Evolutionary conservation across 53 echinoderm and acorn worm species (phyloP).

Genomic region (Hippasteria phrygiana): DNA sequence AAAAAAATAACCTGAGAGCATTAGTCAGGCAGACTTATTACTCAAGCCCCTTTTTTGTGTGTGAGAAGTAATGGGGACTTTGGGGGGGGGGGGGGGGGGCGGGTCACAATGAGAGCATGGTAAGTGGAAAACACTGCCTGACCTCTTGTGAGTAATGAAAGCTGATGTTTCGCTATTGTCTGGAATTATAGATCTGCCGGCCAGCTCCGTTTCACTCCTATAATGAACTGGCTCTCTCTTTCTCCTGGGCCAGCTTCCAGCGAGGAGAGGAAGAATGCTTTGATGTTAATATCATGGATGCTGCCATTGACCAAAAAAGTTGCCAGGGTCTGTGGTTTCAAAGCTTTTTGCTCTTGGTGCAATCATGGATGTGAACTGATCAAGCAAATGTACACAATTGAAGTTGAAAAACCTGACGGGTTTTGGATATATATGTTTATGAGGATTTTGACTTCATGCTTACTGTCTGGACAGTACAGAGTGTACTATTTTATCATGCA

Average conservation of each 20-base stretch:
- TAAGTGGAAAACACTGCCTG: neutral
- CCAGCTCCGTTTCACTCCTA: neutral
- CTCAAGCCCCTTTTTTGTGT: conserved; percentile 5
- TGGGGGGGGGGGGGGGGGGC: neutral
- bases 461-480: neutral
- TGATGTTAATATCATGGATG: conserved; percentile 20
- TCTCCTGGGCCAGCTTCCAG: conserved; percentile 34
- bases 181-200: conserved; percentile 25
- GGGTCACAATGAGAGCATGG: neutral
- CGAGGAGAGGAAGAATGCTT: conserved; percentile 6
- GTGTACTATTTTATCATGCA: too few species aligned
- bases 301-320: neutral
- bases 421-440: neutral
- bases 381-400: neutral
- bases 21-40: neutral
- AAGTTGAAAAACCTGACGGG: neutral
- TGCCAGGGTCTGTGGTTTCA: neutral
- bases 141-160: conserved; percentile 11
- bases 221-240: conserved; percentile 41
- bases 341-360: neutral
- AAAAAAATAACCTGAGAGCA: conserved; percentile 10
- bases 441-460: neutral
- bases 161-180: conserved; percentile 50
- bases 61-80: too few species aligned
- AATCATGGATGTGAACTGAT: too few species aligned